Conservation (phyloP, 2,797 vertebrate species). For the Molothrus ater region DNA sequence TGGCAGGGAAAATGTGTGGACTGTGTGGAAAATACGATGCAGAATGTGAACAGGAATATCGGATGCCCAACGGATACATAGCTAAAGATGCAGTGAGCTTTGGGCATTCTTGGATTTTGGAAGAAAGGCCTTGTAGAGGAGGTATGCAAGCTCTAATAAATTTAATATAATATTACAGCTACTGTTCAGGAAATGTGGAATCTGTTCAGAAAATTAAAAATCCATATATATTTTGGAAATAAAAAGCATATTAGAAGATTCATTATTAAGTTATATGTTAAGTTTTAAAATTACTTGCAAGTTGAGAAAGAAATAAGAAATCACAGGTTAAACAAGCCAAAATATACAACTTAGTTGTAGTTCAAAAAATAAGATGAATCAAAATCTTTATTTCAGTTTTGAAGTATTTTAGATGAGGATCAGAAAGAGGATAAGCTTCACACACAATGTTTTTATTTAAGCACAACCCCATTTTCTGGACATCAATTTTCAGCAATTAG, state of each 20-base stretch:
- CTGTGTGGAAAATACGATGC: slow-evolving; percentile 83
- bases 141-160: slow-evolving; percentile 32
- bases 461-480: not conserved
- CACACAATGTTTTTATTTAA: not conserved
- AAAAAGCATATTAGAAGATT: not conserved
- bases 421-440: not conserved
- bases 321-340: not conserved
- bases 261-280: not conserved
- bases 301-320: not conserved
- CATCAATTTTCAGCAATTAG: not conserved
- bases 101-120: slow-evolving; percentile 82
- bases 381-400: not conserved
- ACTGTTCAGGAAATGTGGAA: not conserved
- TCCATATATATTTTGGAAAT: not conserved
- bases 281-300: not conserved
- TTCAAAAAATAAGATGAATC: not conserved
- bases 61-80: slow-evolving; percentile 74
- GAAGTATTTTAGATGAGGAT: not conserved
- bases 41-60: slow-evolving; percentile 77
- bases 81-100: slow-evolving; percentile 75
- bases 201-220: not conserved
- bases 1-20: slow-evolving; percentile 82
- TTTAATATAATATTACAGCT: not conserved
- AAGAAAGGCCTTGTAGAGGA: slow-evolving; percentile 75
- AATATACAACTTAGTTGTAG: not conserved